Percentiles rank a stretch among this genome's conserved stretches.
Conservation (phyloP, 2,113 vertebrate genomes). For the Saguinus imperator region DNA sequence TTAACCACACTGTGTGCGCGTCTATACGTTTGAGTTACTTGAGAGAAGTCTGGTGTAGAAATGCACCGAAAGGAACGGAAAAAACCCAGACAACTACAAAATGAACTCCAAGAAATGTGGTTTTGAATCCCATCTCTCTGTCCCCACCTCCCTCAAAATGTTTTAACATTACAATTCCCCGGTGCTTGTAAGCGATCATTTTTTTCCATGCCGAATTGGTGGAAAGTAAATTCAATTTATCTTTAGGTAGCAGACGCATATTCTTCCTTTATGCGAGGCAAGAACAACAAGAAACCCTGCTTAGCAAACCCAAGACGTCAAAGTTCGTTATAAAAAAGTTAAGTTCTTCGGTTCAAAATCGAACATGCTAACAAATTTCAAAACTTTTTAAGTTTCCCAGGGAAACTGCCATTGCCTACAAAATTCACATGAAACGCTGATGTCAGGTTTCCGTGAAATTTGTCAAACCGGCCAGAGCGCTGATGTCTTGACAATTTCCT, state of each 20-base stretch:
- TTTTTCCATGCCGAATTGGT: not conserved
- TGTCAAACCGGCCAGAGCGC: not conserved
- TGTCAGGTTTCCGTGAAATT: not conserved
- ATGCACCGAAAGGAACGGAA: not conserved
- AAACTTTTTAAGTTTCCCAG: not conserved
- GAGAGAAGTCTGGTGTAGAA: not conserved
- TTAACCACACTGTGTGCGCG: not conserved
- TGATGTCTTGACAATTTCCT: not conserved
- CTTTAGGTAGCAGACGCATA: not conserved
- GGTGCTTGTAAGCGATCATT: not conserved
- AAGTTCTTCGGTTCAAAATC: not conserved
- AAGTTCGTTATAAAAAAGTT: slow-evolving; percentile 7
- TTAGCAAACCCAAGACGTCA: not conserved
- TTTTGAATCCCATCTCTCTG: not conserved
- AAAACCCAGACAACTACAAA: not conserved
- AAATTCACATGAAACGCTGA: not conserved
- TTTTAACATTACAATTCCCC: not conserved
- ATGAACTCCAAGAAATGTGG: slow-evolving; percentile 13
- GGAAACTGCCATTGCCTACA: not conserved
- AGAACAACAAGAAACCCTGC: not conserved
- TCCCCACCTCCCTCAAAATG: not conserved
- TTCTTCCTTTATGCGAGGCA: not conserved
- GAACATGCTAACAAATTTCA: not conserved
- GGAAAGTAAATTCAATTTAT: not conserved
- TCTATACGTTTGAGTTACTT: not conserved